These are phyloP conservation scores for Kradibia gibbosae DNA, from an alignment of 1,140 invertebrate genomes.

Conservation along the genomic window DNA sequence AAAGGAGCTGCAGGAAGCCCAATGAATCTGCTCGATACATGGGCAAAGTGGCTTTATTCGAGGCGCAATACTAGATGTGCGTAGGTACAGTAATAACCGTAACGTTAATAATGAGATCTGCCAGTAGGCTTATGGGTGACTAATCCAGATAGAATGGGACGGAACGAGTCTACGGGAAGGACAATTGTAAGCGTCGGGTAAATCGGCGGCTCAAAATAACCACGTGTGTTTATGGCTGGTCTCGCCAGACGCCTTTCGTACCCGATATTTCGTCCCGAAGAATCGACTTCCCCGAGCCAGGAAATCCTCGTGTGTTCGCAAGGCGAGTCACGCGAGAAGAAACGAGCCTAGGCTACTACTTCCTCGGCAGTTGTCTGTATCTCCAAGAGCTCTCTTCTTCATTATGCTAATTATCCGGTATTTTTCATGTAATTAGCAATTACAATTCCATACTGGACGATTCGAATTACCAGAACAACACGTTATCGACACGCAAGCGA, in stretches of 20 bases:
- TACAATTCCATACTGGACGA: conserved; percentile 17
- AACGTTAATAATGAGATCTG: conserved; percentile 65
- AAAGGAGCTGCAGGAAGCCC: conserved; percentile 42
- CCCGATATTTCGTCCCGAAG: conserved; percentile 8
- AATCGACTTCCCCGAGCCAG: neutral
- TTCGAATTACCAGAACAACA: conserved; percentile 32
- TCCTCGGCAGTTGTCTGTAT: neutral
- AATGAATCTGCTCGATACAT: conserved; percentile 56
- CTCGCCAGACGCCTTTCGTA: conserved; percentile 55
- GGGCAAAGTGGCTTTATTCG: no score
- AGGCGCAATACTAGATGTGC: no score
- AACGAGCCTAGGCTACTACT: conserved; percentile 10
- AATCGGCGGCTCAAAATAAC: conserved; percentile 52
- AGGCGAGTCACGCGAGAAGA: conserved; percentile 19
- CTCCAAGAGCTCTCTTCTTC: conserved; percentile 24
- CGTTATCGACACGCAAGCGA: conserved; percentile 7
- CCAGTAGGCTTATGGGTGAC: no score
- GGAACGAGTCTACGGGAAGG: conserved; percentile 57
- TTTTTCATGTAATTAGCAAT: conserved; percentile 40
- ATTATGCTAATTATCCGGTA: conserved; percentile 35
- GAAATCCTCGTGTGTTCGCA: neutral
- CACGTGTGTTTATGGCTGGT: conserved; percentile 27
- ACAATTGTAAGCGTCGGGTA: conserved; percentile 58
- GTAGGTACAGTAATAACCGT: conserved; percentile 66
- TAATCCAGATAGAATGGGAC: no score